A percentile compares a stretch with the other conserved stretches of the same genome.
phyloP scores from a whole-genome alignment of 2,113 vertebrate species.

The Zingel zingel region DNA sequence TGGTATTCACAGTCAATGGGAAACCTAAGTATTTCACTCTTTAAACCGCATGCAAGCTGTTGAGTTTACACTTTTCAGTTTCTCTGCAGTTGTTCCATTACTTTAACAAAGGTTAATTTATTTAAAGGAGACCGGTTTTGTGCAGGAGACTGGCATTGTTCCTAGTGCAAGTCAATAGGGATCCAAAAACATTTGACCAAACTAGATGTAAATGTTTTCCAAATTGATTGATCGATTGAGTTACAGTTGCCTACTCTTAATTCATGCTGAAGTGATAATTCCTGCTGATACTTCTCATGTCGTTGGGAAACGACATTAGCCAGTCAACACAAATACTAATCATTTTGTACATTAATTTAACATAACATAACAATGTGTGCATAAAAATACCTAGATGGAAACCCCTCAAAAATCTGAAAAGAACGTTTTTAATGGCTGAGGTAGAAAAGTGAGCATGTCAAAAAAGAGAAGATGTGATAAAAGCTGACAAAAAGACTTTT shows the following conservation, averaged over 20 bases:
- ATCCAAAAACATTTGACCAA: slow-evolving; percentile 29
- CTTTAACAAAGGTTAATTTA: slow-evolving; percentile 30
- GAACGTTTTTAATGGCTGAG: not conserved
- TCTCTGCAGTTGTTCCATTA: slow-evolving; percentile 28
- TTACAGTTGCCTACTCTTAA: slow-evolving; percentile 7
- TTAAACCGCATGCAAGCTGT: slow-evolving; percentile 45
- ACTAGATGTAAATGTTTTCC: slow-evolving; percentile 54
- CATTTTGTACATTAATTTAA: not conserved
- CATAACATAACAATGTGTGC: not conserved
- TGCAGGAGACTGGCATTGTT: slow-evolving; percentile 8
- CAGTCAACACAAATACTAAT: not conserved
- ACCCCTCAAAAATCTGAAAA: not conserved
- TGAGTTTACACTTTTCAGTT: slow-evolving; percentile 34
- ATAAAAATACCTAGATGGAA: not conserved
- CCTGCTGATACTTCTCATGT: slow-evolving; percentile 25
- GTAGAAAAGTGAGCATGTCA: not conserved
- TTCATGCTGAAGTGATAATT: slow-evolving; percentile 1
- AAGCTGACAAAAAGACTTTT: not conserved
- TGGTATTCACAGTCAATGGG: slow-evolving; percentile 36
- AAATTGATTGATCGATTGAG: slow-evolving; percentile 36
- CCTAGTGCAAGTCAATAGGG: slow-evolving; percentile 14
- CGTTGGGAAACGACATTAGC: slow-evolving; percentile 16
- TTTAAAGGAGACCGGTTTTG: slow-evolving; percentile 29
- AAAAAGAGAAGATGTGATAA: not conserved
- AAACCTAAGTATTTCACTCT: slow-evolving; percentile 43